Conservation (phyloP, 2,113 vertebrate genomes). For the Nyctibius bracteatus region DNA sequence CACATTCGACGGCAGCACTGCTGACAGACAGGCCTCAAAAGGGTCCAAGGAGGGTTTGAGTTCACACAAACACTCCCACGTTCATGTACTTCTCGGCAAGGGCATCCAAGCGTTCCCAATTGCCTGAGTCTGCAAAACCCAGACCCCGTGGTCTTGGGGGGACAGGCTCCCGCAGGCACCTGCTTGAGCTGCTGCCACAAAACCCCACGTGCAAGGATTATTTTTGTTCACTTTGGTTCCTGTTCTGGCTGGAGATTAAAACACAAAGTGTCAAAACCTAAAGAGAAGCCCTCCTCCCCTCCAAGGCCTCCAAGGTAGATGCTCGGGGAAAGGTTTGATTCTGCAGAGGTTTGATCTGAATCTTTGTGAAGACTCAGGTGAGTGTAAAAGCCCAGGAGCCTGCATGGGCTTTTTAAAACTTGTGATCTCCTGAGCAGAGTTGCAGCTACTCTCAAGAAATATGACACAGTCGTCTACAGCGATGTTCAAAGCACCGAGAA, state of each 20-base stretch:
- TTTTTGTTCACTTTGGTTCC: neutral
- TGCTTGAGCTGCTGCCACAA: neutral
- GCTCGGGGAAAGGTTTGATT: neutral
- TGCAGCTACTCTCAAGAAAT: neutral
- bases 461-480: neutral
- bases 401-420: neutral
- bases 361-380: neutral
- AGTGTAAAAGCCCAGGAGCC: neutral
- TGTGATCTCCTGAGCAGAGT: neutral
- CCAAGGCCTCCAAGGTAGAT: rapidly evolving
- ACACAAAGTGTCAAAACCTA: neutral
- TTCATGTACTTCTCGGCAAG: neutral
- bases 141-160: rapidly evolving
- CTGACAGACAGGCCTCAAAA: neutral
- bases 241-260: slow-evolving; percentile 35
- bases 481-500: neutral
- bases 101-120: neutral
- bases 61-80: neutral
- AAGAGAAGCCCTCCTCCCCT: neutral
- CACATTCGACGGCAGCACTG: neutral
- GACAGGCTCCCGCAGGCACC: neutral
- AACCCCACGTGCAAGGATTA: neutral
- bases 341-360: neutral
- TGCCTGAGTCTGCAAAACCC: neutral
- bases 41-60: neutral